Evolutionary conservation across 2,888 invertebrate genomes (phyloP).

Genomic region (Nysson spinosus): DNA sequence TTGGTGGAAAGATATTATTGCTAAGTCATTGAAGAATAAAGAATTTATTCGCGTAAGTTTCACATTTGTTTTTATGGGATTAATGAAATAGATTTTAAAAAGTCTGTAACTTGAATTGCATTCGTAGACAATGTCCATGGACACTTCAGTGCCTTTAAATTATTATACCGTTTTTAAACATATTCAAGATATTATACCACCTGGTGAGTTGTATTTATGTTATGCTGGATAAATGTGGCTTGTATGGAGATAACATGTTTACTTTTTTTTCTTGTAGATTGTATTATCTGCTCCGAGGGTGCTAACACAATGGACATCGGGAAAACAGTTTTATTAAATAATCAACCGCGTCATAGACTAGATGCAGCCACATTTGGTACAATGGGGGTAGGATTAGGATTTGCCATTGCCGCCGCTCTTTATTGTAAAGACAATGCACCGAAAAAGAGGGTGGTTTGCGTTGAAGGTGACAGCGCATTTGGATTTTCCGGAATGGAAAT

Average conservation of each 20-base stretch:
- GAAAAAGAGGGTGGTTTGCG: constrained; percentile 90
- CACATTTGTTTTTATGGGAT: background rate
- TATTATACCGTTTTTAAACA: constrained; percentile 95
- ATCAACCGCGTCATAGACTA: constrained; percentile 89
- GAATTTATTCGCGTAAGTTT: constrained; percentile 82
- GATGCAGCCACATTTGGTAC: constrained; percentile 99
- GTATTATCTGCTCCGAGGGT: constrained; percentile 96
- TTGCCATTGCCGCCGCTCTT: constrained; percentile 94
- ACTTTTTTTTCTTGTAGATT: constrained; percentile 79
- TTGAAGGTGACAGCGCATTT: constrained; percentile 98
- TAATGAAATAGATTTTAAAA: background rate
- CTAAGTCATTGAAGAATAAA: constrained; percentile 86
- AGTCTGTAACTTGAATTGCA: background rate
- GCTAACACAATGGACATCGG: constrained; percentile 99
- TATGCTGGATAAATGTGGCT: no score
- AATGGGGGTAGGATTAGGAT: constrained; percentile 97
- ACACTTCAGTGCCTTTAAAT: constrained; percentile 89
- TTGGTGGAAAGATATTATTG: constrained; percentile 88
- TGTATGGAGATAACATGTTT: background rate
- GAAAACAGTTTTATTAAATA: constrained; percentile 90
- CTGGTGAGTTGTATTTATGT: constrained; percentile 68
- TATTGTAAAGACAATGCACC: constrained; percentile 91
- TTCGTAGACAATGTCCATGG: constrained; percentile 82
- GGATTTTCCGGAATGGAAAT: constrained; percentile 99
- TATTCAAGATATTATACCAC: constrained; percentile 86